phyloP scores from a whole-genome alignment of 2,888 invertebrate genomes.

The Hirtodrosophila trivittata region DNA sequence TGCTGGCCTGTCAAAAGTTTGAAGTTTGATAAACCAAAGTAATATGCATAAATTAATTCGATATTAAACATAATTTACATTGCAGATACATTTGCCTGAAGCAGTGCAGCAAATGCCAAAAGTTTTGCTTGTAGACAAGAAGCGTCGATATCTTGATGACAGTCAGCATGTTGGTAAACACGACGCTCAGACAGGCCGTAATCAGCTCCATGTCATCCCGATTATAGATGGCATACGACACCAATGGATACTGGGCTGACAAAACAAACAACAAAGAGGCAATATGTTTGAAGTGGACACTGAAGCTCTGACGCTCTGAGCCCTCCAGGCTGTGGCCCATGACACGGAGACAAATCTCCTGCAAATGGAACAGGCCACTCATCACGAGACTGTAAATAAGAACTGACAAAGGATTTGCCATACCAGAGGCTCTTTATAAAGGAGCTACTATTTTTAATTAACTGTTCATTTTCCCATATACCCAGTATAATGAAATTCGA shows the following conservation, averaged over 20 bases:
- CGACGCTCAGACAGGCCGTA: conserved; percentile 79
- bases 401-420: conserved; percentile 1
- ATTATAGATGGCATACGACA: conserved; percentile 71
- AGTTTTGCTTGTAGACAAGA: conserved; percentile 69
- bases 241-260: conserved; percentile 81
- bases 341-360: conserved; percentile 67
- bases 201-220: conserved; percentile 74
- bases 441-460: background rate
- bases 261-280: conserved; percentile 61
- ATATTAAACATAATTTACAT: conserved; percentile 53
- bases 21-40: conserved; percentile 15
- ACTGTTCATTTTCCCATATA: background rate
- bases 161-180: conserved; percentile 78
- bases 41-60: conserved; percentile 18
- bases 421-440: conserved; percentile 28
- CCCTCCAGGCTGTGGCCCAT: conserved; percentile 68
- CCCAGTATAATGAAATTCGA: too few relatives aligned
- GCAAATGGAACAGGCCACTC: conserved; percentile 67
- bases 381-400: conserved; percentile 32
- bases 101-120: conserved; percentile 69
- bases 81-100: conserved; percentile 70
- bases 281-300: conserved; percentile 31
- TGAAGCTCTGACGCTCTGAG: background rate
- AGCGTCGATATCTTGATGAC: conserved; percentile 80
- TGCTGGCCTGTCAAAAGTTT: conserved; percentile 42